Percentiles rank a stretch among this genome's conserved stretches.
phyloP scores from a whole-genome alignment of 2,888 invertebrate species.

The Pelosia muscerda region DNA sequence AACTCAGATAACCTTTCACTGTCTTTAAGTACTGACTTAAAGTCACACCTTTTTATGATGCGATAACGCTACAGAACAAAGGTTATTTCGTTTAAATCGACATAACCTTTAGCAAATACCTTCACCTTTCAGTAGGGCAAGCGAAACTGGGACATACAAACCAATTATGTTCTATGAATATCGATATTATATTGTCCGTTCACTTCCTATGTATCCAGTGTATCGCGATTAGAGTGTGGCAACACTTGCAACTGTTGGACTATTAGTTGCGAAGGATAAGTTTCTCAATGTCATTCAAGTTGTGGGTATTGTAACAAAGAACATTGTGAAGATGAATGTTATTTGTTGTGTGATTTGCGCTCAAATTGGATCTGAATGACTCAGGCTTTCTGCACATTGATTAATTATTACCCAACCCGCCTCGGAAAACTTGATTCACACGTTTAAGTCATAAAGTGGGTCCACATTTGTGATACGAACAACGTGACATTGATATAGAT shows the following conservation, averaged over 20 bases:
- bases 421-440: too few relatives aligned
- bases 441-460: too few relatives aligned
- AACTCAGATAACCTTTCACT: not conserved
- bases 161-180: conserved; percentile 48
- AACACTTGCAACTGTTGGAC: conserved; percentile 6
- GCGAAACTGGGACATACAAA: conserved; percentile 62
- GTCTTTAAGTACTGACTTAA: not conserved
- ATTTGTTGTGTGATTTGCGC: not conserved
- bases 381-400: too few relatives aligned
- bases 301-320: not conserved
- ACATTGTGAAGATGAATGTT: not conserved
- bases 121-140: conserved; percentile 66
- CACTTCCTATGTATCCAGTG: conserved; percentile 21
- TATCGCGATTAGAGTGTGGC: conserved; percentile 11
- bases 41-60: conserved; percentile 19
- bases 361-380: not conserved
- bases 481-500: too few relatives aligned
- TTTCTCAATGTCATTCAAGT: conserved; percentile 11
- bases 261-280: conserved; percentile 10
- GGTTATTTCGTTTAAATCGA: conserved; percentile 40
- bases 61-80: conserved; percentile 34
- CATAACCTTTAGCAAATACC: conserved; percentile 57
- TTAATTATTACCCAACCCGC: too few relatives aligned
- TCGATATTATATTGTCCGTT: conserved; percentile 17
- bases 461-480: too few relatives aligned